phyloP scores from a whole-genome alignment of 2,888 invertebrate species.

The Hemithea aestivaria region DNA sequence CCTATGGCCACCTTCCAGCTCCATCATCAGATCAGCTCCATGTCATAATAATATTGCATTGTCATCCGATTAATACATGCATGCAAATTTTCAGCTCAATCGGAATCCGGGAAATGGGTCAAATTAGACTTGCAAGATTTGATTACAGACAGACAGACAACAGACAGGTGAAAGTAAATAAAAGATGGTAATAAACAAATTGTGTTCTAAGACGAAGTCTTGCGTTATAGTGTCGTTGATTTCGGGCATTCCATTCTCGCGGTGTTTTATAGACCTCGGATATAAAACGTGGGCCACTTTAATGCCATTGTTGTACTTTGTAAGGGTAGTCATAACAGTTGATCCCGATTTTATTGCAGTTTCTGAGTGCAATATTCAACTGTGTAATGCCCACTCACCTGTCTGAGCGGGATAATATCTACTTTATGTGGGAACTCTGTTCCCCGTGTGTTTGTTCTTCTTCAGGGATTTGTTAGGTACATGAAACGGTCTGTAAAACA shows the following conservation, averaged over 20 bases:
- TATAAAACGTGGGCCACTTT: constrained; percentile 47
- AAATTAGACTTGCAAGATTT: too few relatives aligned
- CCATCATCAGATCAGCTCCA: too few relatives aligned
- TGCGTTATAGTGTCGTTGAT: too few relatives aligned
- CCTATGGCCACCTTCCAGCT: too few relatives aligned
- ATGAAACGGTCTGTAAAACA: constrained; percentile 2
- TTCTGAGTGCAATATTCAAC: constrained; percentile 54
- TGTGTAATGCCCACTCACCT: constrained; percentile 36
- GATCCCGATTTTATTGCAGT: constrained; percentile 73
- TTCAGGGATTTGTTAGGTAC: constrained; percentile 1
- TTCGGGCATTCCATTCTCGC: constrained; percentile 5
- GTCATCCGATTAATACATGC: too few relatives aligned
- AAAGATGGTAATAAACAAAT: too few relatives aligned
- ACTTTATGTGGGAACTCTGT: constrained; percentile 9
- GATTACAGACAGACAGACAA: too few relatives aligned
- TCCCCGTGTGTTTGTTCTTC: constrained; percentile 4
- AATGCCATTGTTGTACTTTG: constrained; percentile 62
- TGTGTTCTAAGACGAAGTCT: too few relatives aligned
- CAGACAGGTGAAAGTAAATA: too few relatives aligned
- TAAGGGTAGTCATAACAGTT: constrained; percentile 65
- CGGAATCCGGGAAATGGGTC: too few relatives aligned
- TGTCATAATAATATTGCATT: too few relatives aligned
- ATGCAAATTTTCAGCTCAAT: too few relatives aligned
- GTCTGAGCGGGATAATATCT: constrained; percentile 23
- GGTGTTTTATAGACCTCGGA: constrained; percentile 2